Percentiles rank a stretch among this genome's conserved stretches.
Conservation (phyloP, 2,797 vertebrate genomes). For the Neopelma chrysocephalum region DNA sequence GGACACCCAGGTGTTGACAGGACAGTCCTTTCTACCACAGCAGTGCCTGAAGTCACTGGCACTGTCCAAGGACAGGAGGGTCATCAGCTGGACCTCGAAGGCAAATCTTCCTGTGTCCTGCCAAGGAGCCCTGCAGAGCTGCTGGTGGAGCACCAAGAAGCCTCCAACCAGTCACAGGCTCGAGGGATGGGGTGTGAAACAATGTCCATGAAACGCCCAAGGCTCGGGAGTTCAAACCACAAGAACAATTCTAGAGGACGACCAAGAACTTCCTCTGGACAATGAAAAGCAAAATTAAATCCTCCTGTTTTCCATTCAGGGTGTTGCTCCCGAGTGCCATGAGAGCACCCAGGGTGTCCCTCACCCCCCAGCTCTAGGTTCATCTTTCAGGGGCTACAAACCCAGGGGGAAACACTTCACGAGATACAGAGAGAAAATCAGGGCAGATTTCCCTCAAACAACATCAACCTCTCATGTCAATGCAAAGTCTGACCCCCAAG, state of each 20-base stretch:
- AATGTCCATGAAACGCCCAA: rapidly evolving
- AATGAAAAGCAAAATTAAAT: background rate
- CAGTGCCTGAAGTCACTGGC: background rate
- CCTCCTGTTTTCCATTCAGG: background rate
- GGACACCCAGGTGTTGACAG: background rate
- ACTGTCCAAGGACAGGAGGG: rapidly evolving
- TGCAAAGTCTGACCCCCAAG: no score
- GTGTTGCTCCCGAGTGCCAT: conserved; percentile 44
- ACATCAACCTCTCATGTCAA: background rate
- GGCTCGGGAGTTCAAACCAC: background rate
- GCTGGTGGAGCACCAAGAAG: background rate
- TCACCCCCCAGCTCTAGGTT: background rate
- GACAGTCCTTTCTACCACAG: background rate
- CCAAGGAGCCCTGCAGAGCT: background rate
- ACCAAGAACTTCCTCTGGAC: background rate
- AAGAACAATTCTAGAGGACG: background rate
- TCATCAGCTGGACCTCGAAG: background rate
- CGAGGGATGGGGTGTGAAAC: background rate
- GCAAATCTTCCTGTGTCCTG: background rate
- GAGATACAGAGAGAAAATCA: background rate
- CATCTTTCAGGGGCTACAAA: background rate
- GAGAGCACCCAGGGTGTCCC: conserved; percentile 26
- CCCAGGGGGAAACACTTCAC: background rate
- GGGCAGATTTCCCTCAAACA: background rate
- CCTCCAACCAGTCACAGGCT: background rate